Evolutionary conservation across 2,113 vertebrate genomes (phyloP).

Genomic region (Tapirus terrestris): DNA sequence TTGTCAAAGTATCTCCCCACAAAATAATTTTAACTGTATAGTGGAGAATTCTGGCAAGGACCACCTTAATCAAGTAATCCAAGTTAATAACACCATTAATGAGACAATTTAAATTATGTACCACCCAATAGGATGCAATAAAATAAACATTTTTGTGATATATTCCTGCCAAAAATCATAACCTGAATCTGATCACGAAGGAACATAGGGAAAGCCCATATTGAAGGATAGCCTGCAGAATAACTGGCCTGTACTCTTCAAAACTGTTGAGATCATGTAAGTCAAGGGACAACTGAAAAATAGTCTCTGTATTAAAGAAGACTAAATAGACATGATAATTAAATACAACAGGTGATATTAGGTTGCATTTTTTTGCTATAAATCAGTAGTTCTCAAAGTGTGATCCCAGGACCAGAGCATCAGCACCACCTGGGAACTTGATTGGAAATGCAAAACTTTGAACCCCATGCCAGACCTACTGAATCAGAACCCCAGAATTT

Average conservation of each 20-base stretch:
- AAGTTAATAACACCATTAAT: slow-evolving; percentile 27
- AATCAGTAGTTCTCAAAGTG: background rate
- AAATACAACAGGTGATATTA: slow-evolving; percentile 28
- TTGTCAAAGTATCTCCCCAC: background rate
- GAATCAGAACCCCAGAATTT: background rate
- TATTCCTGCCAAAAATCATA: background rate
- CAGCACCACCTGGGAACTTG: background rate
- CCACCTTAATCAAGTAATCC: slow-evolving; percentile 14
- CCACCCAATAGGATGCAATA: background rate
- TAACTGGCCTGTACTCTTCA: background rate
- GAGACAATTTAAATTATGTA: slow-evolving; percentile 7
- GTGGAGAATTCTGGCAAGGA: background rate
- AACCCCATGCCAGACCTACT: background rate
- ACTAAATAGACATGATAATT: background rate
- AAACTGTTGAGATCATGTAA: background rate
- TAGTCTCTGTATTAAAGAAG: background rate
- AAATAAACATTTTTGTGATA: background rate
- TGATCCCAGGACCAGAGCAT: background rate
- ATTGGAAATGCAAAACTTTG: slow-evolving; percentile 11
- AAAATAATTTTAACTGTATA: slow-evolving; percentile 14
- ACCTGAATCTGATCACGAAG: background rate
- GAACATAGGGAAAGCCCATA: background rate
- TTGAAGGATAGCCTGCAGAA: background rate
- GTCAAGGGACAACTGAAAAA: background rate
- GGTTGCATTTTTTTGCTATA: background rate